Conservation (phyloP, 2,797 vertebrate species). For the Toxotes lorentzi region DNA sequence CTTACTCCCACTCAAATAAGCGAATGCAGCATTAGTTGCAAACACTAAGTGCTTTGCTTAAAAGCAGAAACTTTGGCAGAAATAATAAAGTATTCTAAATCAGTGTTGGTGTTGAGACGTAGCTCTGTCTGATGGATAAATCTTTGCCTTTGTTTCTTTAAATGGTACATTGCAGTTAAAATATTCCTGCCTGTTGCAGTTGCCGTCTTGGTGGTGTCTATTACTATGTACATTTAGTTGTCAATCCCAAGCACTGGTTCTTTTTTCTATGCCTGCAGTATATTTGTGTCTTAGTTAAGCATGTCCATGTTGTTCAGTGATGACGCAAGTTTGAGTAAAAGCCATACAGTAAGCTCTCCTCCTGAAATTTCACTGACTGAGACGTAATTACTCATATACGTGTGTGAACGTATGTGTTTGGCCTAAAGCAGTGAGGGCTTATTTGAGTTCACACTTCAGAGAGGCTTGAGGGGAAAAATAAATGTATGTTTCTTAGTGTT, state of each 20-base stretch:
- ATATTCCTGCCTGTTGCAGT: not conserved
- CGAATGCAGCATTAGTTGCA: not conserved
- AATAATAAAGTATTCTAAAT: not conserved
- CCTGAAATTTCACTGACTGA: not conserved
- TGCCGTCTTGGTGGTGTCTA: not conserved
- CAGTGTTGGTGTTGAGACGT: not conserved
- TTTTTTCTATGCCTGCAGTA: not conserved
- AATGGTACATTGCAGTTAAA: not conserved
- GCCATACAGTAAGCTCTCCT: not conserved
- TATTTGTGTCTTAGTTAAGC: not conserved
- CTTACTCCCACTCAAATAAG: slow-evolving; percentile 31
- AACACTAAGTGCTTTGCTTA: slow-evolving; percentile 33
- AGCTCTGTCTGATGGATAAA: not conserved
- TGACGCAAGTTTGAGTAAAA: slow-evolving; percentile 11
- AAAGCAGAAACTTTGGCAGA: slow-evolving; percentile 17
- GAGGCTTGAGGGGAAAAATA: slow-evolving; percentile 45
- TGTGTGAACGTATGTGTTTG: slow-evolving; percentile 9
- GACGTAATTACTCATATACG: not conserved
- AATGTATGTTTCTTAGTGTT: slow-evolving; percentile 37
- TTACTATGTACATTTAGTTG: not conserved
- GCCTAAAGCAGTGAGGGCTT: slow-evolving; percentile 43
- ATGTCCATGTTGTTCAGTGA: not conserved
- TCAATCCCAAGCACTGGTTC: not conserved
- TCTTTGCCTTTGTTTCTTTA: slow-evolving; percentile 7
- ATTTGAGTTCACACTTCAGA: slow-evolving; percentile 69